Conservation (phyloP, 2,888 invertebrate species). For the Nymphalis c-album region DNA sequence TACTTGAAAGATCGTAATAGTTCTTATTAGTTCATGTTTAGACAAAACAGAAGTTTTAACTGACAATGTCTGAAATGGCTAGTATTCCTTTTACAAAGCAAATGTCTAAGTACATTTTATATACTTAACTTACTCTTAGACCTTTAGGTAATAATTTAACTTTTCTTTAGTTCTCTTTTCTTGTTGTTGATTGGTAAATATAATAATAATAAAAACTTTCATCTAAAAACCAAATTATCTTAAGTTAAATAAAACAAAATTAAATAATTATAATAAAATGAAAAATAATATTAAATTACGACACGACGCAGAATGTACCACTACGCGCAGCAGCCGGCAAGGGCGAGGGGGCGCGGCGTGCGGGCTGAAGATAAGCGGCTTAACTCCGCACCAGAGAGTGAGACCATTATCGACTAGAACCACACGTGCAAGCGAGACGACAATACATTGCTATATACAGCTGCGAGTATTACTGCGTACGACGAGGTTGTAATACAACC, state of each 20-base stretch:
- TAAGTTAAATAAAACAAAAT: neutral
- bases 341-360: constrained; percentile 68
- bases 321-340: constrained; percentile 71
- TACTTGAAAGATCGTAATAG: too few species aligned
- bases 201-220: too few species aligned
- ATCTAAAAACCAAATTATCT: too few species aligned
- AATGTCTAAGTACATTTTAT: too few species aligned
- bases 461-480: constrained; percentile 72
- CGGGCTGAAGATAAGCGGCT: constrained; percentile 80
- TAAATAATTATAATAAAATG: constrained; percentile 25
- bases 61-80: too few species aligned
- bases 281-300: constrained; percentile 38
- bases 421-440: constrained; percentile 50
- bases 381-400: constrained; percentile 70
- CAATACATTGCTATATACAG: constrained; percentile 68
- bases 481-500: constrained; percentile 47
- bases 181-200: too few species aligned
- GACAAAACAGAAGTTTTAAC: too few species aligned
- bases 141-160: too few species aligned
- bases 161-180: too few species aligned
- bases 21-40: too few species aligned
- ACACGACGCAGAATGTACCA: constrained; percentile 62
- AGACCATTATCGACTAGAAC: constrained; percentile 45
- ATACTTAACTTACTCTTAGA: too few species aligned
- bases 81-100: too few species aligned